Evolutionary conservation across 2,113 vertebrate species (phyloP), one percentile per base, ranked within the genome.

Genomic region (Entelurus aequoreus): DNA sequence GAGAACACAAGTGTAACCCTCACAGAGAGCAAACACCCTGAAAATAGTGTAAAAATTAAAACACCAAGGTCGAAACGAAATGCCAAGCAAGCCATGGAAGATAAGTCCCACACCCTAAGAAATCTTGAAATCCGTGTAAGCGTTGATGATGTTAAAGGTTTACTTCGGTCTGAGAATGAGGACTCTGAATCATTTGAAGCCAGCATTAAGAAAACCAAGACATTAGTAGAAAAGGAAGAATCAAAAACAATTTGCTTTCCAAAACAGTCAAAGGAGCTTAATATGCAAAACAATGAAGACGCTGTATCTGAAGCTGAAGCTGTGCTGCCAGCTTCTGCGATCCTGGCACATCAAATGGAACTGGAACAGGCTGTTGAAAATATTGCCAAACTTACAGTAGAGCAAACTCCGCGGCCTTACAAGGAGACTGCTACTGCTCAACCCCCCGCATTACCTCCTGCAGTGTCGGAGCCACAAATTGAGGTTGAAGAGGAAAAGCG

Each of bases 301-400:
- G 61, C 59, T 1, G 5, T 28, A 0, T 80, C 87, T 51, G 91
- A 94, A 49, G 52, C 87, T 51, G 91, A 94, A 49, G 52, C 88
- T 1, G 80, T 85, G 0, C 93, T 94, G 68, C 89, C 91, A 69
- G 84, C 86, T 73, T 90, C 88, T n/a, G 88, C 87, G 7, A 92
- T 93, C 60, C 78, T 95, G 63, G 93, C 95, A 36, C 91, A 84
- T 49, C 96, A 98, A 82, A 96, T 93, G 48, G 97, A 99, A 68
- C 88, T 99, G 0, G 96, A 99, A 74, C 93, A 92, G 75, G 97
- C 97, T 0, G 97, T 99, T 66, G 92, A 99, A 88, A 95, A 98
- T 62, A 98, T 99, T 1, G 96, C 92, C 3, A 98, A 94, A 72
- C 90, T 98, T 63, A 90, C 94, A 0, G 94, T 93, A 74, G 90